Base-by-base conservation (phyloP, 2,888 invertebrate species). In the Yponomeuta malinellus region DNA sequence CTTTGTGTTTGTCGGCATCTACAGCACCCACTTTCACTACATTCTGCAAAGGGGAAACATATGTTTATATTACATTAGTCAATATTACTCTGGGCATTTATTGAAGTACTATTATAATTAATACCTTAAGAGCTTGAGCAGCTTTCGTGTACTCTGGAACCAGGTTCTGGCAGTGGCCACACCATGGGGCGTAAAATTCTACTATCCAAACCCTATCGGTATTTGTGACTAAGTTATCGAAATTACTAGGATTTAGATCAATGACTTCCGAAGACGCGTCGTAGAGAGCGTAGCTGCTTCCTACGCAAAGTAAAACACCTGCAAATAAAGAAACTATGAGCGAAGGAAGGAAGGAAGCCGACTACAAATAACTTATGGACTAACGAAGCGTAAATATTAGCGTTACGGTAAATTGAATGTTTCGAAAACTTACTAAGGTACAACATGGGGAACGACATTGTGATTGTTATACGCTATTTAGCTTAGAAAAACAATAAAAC, bases 171-270 rank as follows among this genome's bases (percentile, higher is more conserved):
- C 99, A 97, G 82, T 97, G 97, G 12, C 97, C 97, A 86, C 97
- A 99, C 99, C 99, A 99, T 0, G 98, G 98, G 0, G 99, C 99
- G 86, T 94, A 98, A 88, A 98, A 98, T 82, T 99, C 99, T 1
- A 99, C 97, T 72, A 99, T 89, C 99, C 99, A 99, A 37, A 99
- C 91, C 76, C 96, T 95, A 84, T 98, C 96, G 75, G 97, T 94
- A 75, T 96, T 94, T 68, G 95, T 87, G 5, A 99, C 98, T 77
- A 96, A 90, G 75, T 93, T 94, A 78, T 98, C 95, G 84, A 99
- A 99, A 92, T 98, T 99, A 69, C 93, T 92, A 0, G 96, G 94
- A n/a, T 95, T 98, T 73, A 99, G 90, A 72, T 97, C 96, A 12
- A 98, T 93, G 29, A 99, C 98, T 82, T 95, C 96, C 48, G 96